Conservation (phyloP, 2,888 invertebrate genomes). For the Anthophora plumipes region DNA sequence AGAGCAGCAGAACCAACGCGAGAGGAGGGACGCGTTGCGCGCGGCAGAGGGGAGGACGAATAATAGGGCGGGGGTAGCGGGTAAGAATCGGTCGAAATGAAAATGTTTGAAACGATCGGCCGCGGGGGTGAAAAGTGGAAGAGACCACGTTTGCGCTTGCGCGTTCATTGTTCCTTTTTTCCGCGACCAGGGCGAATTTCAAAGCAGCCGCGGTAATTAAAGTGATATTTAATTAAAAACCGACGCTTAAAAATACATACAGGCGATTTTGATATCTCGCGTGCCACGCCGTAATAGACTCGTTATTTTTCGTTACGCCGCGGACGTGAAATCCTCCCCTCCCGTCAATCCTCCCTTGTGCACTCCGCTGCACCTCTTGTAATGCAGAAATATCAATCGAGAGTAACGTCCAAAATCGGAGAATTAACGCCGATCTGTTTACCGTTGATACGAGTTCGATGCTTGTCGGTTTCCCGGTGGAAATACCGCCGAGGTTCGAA, state of each 20-base stretch:
- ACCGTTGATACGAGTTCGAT: neutral
- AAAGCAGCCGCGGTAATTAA: conserved; percentile 47
- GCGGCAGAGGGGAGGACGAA: neutral
- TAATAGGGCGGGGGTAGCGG: neutral
- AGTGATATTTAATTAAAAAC: conserved; percentile 48
- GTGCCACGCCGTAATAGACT: conserved; percentile 27
- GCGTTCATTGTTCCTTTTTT: neutral
- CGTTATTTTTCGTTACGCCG: conserved; percentile 17
- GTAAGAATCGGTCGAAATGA: conserved; percentile 36
- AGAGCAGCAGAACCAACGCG: neutral
- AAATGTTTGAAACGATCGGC: conserved; percentile 40
- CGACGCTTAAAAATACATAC: conserved; percentile 35
- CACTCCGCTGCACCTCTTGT: neutral
- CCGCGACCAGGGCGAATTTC: conserved; percentile 19
- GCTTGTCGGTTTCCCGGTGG: neutral
- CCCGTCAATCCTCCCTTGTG: too few relatives aligned
- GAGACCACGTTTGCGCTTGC: too few relatives aligned
- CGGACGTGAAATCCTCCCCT: neutral
- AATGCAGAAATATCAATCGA: too few relatives aligned
- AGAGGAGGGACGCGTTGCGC: neutral
- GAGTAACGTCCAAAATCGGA: conserved; percentile 2
- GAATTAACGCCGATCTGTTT: neutral
- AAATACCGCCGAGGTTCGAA: conserved; percentile 9
- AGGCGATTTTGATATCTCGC: conserved; percentile 38
- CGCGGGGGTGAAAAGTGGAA: too few relatives aligned